phyloP scores from a whole-genome alignment of 37 sponge, comb jelly and placozoan genomes.

The Geodia barretti region DNA sequence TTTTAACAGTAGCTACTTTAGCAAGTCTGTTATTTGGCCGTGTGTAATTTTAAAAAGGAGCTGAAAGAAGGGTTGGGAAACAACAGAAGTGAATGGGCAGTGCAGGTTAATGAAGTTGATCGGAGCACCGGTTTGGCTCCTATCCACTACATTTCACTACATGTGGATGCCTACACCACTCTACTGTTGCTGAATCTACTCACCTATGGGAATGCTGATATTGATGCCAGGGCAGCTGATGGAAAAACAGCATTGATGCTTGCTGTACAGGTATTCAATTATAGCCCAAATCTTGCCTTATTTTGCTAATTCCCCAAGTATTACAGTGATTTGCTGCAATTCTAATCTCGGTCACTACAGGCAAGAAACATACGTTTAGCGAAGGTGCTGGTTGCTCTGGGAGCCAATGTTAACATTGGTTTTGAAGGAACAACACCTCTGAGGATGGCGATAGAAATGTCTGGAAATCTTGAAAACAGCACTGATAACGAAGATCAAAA shows the following conservation, averaged over 20 bases:
- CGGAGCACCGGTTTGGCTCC: background rate
- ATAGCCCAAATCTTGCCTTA: too few species aligned
- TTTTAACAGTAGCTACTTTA: background rate
- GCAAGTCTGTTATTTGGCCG: background rate
- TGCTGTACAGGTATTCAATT: constrained; percentile 35
- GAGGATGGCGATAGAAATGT: background rate
- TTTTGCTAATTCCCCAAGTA: too few species aligned
- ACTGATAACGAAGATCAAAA: background rate
- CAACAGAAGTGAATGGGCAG: background rate
- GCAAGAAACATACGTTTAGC: constrained; percentile 13
- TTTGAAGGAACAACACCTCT: constrained; percentile 24
- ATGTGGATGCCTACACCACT: constrained; percentile 9
- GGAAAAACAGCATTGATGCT: constrained; percentile 35
- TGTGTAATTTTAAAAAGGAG: background rate
- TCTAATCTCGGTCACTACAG: background rate
- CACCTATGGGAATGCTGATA: constrained; percentile 43
- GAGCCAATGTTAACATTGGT: constrained; percentile 30
- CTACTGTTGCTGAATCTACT: constrained; percentile 33
- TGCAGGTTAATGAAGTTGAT: background rate
- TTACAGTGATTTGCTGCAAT: background rate
- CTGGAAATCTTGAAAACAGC: background rate
- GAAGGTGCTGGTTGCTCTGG: constrained; percentile 42
- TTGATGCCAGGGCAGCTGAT: constrained; percentile 11
- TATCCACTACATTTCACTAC: constrained; percentile 4
- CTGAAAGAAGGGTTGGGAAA: background rate